A percentile compares a stretch with the other conserved stretches of the same genome.
These are phyloP conservation scores for Argynnis bischoffii DNA, from an alignment of 2,888 invertebrate species.

Conservation along the genomic window DNA sequence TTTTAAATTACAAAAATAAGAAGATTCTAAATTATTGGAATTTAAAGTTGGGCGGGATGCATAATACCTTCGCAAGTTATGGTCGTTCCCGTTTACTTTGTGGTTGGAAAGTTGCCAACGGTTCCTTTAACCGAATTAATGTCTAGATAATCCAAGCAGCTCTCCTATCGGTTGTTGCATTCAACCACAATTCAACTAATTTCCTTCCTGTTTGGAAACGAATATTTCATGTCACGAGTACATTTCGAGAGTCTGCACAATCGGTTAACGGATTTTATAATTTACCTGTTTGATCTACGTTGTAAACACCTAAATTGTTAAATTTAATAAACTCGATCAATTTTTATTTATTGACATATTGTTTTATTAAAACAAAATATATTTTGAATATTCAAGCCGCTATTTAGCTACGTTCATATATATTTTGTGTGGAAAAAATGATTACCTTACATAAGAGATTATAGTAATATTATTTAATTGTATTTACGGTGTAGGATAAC, in stretches of 20 bases:
- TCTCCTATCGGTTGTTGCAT: constrained; percentile 28
- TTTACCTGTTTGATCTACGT: constrained; percentile 18
- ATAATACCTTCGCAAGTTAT: constrained; percentile 19
- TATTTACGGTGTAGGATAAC: too few species aligned
- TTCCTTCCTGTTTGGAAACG: constrained; percentile 25
- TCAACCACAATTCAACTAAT: constrained; percentile 28
- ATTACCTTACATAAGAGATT: too few species aligned
- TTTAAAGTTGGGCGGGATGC: constrained; percentile 19
- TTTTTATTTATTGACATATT: too few species aligned
- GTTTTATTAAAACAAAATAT: too few species aligned
- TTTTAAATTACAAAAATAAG: too few species aligned
- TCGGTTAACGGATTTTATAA: constrained; percentile 6
- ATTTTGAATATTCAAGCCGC: too few species aligned
- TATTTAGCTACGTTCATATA: too few species aligned
- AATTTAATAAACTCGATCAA: too few species aligned
- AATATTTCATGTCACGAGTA: constrained; percentile 17
- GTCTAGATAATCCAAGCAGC: constrained; percentile 28
- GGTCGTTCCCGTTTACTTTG: constrained; percentile 30
- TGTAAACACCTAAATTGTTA: background rate
- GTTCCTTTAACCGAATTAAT: constrained; percentile 38
- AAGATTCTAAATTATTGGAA: background rate
- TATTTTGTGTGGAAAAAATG: too few species aligned
- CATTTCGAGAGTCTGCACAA: background rate
- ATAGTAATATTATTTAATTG: too few species aligned
- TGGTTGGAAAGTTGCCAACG: constrained; percentile 40